Base-by-base conservation (phyloP, 1,140 invertebrate genomes). In the Agrilus planipennis region DNA sequence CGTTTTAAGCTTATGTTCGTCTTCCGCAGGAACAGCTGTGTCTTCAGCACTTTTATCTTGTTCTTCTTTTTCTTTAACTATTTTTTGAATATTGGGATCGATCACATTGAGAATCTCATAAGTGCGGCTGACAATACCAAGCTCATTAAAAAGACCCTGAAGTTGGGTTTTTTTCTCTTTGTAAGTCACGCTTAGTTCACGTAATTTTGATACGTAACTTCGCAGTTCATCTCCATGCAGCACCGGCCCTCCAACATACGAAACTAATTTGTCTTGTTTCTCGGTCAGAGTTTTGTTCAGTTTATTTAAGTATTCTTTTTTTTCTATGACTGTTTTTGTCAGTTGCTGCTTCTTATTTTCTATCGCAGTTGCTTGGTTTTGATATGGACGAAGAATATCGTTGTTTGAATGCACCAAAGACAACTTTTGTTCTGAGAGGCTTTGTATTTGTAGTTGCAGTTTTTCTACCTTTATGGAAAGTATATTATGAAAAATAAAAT, bases 191-290 rank as follows among this genome's bases (percentile, higher is more conserved):
- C 34, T 44, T 29, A 23, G 25, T 19, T 32, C 42, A 5, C 42
- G 42, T 34, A 44, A 39, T 14, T 18, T 46, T 41, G 39, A n/a
- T 0, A 51, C 34, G 21, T 42, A 51, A 4, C 30, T 16, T 36
- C 46, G 45, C 17, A 46, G 44, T 11, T 35, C 19, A 9, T 46
- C 43, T 5, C 49, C 49, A 10, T 43, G 34, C 2, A 49, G 25
- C 2, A 46, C 15, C 22, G 45, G 42, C 1, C 49, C 49, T 12
- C 46, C 49, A 3, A 51, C 21, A 9, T 44, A 25, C 4, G 37
- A 28, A n/a, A n/a, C 29, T 9, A 49, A 10, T 7, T 32, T 22
- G 10, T 43, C 28, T 28, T 41, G 37, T 32, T 49, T 51, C 12
- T 37, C 35, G 3, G 32, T 21, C 31, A 46, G 36, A 12, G 40